A percentile compares a stretch with the other conserved stretches of the same genome.
phyloP scores from a whole-genome alignment of 2,797 vertebrate species.

The Sarcophilus harrisii region DNA sequence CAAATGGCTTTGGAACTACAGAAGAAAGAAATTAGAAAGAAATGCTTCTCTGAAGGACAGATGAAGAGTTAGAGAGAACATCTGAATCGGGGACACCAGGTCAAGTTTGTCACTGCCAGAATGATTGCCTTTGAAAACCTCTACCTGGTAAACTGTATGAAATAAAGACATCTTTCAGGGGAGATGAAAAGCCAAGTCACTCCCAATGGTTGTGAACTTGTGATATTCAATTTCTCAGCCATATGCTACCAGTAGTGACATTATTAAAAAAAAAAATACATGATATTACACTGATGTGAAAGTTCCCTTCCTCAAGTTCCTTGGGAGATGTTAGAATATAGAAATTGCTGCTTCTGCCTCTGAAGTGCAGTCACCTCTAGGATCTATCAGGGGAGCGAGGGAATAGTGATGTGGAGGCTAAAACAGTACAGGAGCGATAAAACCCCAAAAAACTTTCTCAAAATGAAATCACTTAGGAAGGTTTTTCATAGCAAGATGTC shows the following conservation, averaged over 20 bases:
- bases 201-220: neutral
- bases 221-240: neutral
- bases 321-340: neutral
- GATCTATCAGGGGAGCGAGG: neutral
- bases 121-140: neutral
- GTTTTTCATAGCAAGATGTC: neutral
- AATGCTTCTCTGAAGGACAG: neutral
- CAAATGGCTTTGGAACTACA: neutral
- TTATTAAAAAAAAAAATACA: neutral
- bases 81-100: neutral
- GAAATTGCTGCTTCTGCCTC: neutral
- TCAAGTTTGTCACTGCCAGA: slow-evolving; percentile 13
- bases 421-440: slow-evolving; percentile 14
- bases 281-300: neutral
- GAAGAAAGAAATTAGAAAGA: neutral
- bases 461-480: neutral
- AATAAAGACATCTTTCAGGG: neutral
- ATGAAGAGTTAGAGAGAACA: neutral
- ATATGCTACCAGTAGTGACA: neutral
- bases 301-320: neutral
- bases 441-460: neutral
- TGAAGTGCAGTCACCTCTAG: neutral
- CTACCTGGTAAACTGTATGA: neutral
- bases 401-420: neutral
- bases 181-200: slow-evolving; percentile 19